A percentile compares a stretch with the other conserved stretches of the same genome.
Evolutionary conservation across 2,888 invertebrate genomes (phyloP).

Genomic region (Labia minor): DNA sequence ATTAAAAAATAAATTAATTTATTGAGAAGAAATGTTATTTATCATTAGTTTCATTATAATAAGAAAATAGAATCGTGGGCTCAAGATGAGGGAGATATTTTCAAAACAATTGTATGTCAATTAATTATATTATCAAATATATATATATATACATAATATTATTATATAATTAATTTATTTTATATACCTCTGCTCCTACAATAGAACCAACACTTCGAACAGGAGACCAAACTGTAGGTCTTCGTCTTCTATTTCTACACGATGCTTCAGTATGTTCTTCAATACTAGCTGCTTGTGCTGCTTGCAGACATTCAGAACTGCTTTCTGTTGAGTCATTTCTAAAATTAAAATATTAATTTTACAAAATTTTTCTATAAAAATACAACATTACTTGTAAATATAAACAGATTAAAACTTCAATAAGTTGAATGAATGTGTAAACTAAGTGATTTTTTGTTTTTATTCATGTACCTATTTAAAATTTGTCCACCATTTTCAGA

Average conservation of each 20-base stretch:
- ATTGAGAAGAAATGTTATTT: constrained; percentile 36
- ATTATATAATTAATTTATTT: background rate
- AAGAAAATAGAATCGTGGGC: too few relatives aligned
- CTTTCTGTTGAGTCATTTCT: background rate
- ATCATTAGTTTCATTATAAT: background rate
- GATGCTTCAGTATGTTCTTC: constrained; percentile 24
- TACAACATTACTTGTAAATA: too few relatives aligned
- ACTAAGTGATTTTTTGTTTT: background rate
- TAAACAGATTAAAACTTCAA: background rate
- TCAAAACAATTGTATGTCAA: too few relatives aligned
- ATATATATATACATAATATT: too few relatives aligned
- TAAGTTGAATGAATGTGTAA: background rate
- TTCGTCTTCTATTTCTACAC: background rate
- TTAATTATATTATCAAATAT: too few relatives aligned
- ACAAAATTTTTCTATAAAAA: too few relatives aligned
- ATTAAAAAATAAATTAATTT: constrained; percentile 42
- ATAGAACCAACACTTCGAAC: constrained; percentile 79
- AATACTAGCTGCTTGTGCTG: constrained; percentile 17
- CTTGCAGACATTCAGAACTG: constrained; percentile 5
- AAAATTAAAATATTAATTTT: too few relatives aligned
- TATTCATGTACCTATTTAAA: background rate
- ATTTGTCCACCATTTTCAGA: background rate
- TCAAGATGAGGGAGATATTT: too few relatives aligned
- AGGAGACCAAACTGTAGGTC: constrained; percentile 67
- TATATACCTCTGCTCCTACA: constrained; percentile 33